phyloP scores from a whole-genome alignment of 2,797 vertebrate species.

The Pseudochaenichthys georgianus region DNA sequence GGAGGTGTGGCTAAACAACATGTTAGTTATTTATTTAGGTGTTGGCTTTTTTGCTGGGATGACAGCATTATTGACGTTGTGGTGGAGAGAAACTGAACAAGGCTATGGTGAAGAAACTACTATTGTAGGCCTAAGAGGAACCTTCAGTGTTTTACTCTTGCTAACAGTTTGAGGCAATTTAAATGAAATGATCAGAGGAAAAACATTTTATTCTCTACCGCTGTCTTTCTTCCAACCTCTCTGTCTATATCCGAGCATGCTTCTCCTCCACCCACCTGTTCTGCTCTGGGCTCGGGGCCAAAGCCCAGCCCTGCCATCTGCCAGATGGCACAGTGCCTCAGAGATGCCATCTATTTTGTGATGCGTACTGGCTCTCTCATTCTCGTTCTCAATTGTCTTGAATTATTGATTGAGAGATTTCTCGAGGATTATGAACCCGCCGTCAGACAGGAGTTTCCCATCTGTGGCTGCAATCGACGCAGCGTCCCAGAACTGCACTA shows the following conservation, averaged over 20 bases:
- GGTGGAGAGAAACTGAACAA: neutral
- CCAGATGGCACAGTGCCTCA: conserved; percentile 49
- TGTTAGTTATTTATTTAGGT: conserved; percentile 25
- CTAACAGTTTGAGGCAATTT: neutral
- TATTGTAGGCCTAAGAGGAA: neutral
- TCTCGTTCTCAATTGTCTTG: conserved; percentile 27
- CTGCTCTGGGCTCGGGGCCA: conserved; percentile 59
- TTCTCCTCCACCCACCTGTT: conserved; percentile 70
- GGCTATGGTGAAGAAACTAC: neutral
- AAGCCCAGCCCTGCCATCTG: conserved; percentile 68
- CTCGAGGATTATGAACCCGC: conserved; percentile 42
- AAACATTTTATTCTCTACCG: conserved; percentile 20
- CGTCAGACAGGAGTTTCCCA: conserved; percentile 53
- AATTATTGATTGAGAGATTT: conserved; percentile 66
- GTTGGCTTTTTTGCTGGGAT: conserved; percentile 21
- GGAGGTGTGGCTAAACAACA: conserved; percentile 2
- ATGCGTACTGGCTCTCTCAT: conserved; percentile 16
- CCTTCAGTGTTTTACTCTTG: neutral
- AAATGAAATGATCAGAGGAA: conserved; percentile 1
- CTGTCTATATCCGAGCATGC: conserved; percentile 51
- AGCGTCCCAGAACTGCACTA: conserved; percentile 24
- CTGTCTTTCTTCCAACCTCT: neutral
- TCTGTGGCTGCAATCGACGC: conserved; percentile 43
- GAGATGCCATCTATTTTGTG: conserved; percentile 49
- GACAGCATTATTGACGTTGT: conserved; percentile 21